These are phyloP conservation scores for Enteromius mattozi DNA, from an alignment of 2,797 vertebrate genomes.

Conservation along the genomic window DNA sequence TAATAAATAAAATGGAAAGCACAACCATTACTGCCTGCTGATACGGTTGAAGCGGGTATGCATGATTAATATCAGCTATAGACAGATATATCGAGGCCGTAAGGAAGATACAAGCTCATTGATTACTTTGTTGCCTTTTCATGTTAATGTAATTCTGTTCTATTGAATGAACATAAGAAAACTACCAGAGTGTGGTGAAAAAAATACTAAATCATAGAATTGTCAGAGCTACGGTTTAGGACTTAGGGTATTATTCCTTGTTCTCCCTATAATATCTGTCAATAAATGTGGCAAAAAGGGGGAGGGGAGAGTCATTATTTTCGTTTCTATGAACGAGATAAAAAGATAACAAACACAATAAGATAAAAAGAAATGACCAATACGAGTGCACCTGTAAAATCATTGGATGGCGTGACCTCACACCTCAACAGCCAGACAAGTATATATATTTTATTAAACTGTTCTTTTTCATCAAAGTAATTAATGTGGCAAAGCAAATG, in stretches of 20 bases:
- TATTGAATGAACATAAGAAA: slow-evolving; percentile 29
- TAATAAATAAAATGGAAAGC: slow-evolving; percentile 33
- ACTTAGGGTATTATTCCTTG: background rate
- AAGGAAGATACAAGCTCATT: slow-evolving; percentile 35
- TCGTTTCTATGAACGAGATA: background rate
- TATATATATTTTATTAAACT: slow-evolving; percentile 29
- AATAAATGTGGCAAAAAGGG: background rate
- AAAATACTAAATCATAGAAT: slow-evolving; percentile 23
- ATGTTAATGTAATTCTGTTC: slow-evolving; percentile 19
- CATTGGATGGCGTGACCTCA: slow-evolving; percentile 13
- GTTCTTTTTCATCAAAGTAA: slow-evolving; percentile 58
- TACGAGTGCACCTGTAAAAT: background rate
- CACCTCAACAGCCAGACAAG: slow-evolving; percentile 37
- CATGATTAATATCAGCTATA: slow-evolving; percentile 30
- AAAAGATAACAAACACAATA: background rate
- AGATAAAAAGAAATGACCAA: background rate
- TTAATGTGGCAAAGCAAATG: slow-evolving; percentile 59
- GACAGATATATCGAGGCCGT: slow-evolving; percentile 9
- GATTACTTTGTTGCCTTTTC: slow-evolving; percentile 23
- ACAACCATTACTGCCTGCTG: slow-evolving; percentile 22
- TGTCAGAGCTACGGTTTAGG: background rate
- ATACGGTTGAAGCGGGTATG: slow-evolving; percentile 12
- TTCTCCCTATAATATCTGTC: background rate
- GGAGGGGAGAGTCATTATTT: background rate
- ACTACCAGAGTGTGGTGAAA: background rate